These are phyloP conservation scores for Pterobdella sp. DNA, from an alignment of 2,888 invertebrate genomes.

Conservation along the genomic window DNA sequence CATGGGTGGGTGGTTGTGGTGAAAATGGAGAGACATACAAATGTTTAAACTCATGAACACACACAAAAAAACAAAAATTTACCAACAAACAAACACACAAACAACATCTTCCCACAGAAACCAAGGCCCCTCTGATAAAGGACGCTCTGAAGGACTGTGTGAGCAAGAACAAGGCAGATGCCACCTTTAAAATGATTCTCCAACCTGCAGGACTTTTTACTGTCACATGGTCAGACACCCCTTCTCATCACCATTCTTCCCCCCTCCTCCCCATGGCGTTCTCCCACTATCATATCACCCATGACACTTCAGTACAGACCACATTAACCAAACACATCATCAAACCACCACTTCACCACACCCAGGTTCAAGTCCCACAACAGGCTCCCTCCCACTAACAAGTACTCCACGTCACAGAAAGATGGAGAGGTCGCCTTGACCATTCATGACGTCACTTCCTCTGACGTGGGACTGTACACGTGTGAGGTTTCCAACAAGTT, in stretches of 20 bases:
- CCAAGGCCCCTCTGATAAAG: background rate
- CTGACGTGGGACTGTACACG: constrained; percentile 39
- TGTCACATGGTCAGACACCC: background rate
- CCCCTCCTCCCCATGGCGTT: too few relatives aligned
- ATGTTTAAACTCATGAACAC: background rate
- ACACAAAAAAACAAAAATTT: background rate
- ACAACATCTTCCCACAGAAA: background rate
- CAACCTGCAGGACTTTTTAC: background rate
- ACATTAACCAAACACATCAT: background rate
- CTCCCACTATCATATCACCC: too few relatives aligned
- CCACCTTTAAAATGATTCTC: background rate
- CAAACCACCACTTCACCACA: background rate
- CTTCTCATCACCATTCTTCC: background rate
- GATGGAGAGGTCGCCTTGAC: constrained; percentile 53
- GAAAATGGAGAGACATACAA: background rate
- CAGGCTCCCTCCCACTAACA: constrained; percentile 38
- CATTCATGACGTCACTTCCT: constrained; percentile 53
- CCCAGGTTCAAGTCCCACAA: constrained; percentile 38
- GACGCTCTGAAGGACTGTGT: background rate
- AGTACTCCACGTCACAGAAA: constrained; percentile 41
- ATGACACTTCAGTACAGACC: background rate
- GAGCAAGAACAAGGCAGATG: background rate
- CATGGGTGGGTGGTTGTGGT: constrained; percentile 29
- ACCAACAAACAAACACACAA: background rate
- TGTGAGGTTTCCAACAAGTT: constrained; percentile 39